Evolutionary conservation across 2,113 vertebrate genomes (phyloP).

Genomic region (Melanocharis versteri): DNA sequence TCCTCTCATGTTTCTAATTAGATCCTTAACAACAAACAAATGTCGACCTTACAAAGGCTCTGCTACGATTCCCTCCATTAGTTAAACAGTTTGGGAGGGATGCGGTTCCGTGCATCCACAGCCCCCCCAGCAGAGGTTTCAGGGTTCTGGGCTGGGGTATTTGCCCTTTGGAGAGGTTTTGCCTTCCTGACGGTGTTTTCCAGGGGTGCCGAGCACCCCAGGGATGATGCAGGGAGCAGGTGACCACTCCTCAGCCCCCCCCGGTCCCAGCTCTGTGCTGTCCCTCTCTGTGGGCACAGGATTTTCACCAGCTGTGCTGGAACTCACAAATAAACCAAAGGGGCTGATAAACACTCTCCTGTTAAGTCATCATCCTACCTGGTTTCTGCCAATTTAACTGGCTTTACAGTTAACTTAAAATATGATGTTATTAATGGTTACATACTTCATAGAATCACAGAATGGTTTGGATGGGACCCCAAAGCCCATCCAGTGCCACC

Average conservation of each 20-base stretch:
- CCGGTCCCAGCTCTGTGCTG: not conserved
- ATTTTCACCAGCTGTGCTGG: accelerated
- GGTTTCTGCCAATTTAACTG: not conserved
- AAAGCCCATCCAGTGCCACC: not conserved
- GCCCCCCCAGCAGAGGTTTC: not conserved
- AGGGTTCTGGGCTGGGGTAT: accelerated
- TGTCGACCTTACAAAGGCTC: slow-evolving; percentile 78
- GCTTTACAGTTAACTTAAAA: not conserved
- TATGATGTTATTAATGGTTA: not conserved
- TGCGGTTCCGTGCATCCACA: not conserved
- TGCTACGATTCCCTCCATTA: slow-evolving; percentile 65
- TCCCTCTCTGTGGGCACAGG: accelerated
- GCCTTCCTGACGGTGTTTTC: accelerated
- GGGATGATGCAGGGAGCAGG: not conserved
- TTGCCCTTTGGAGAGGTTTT: not conserved
- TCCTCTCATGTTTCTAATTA: slow-evolving; percentile 89
- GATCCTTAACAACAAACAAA: slow-evolving; percentile 93
- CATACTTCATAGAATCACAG: not conserved
- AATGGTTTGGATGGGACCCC: not conserved
- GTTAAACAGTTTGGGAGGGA: slow-evolving; percentile 69
- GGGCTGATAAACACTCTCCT: not conserved
- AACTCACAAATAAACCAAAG: not conserved
- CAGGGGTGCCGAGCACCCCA: not conserved
- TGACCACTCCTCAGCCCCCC: too few species aligned
- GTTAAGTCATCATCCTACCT: not conserved